Conservation (phyloP, 2,113 vertebrate species). For the Galemys pyrenaicus region DNA sequence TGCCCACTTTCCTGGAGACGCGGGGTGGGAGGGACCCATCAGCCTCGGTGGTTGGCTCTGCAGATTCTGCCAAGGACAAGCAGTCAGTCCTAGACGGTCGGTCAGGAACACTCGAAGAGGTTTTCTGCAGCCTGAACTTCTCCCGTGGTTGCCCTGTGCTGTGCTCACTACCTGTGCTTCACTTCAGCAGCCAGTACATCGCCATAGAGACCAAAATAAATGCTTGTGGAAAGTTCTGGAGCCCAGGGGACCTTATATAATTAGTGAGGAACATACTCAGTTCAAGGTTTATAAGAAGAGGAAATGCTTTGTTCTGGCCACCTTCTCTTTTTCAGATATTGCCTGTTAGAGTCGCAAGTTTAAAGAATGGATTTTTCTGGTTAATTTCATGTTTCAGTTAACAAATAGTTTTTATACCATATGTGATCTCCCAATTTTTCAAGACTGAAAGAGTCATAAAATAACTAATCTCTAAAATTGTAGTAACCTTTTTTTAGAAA, state of each 20-base stretch:
- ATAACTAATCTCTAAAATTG: not conserved
- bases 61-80: not conserved
- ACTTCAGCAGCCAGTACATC: conserved; percentile 17
- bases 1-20: rapidly evolving
- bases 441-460: not conserved
- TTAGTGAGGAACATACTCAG: not conserved
- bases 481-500: not conserved
- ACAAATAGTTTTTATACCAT: not conserved
- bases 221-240: conserved; percentile 59
- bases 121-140: not conserved
- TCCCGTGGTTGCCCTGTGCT: not conserved
- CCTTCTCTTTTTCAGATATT: not conserved
- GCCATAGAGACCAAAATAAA: conserved; percentile 76
- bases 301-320: conserved; percentile 35
- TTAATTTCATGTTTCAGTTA: not conserved
- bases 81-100: rapidly evolving
- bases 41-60: not conserved
- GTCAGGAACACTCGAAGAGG: not conserved
- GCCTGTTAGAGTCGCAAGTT: not conserved
- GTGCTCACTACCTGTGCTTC: conserved; percentile 43
- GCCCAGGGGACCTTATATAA: conserved; percentile 62
- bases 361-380: not conserved
- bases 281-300: conserved; percentile 4
- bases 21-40: too few species aligned
- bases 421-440: not conserved